These are phyloP conservation scores for Tetraneura akinire DNA, from an alignment of 1,140 invertebrate species.

Conservation along the genomic window DNA sequence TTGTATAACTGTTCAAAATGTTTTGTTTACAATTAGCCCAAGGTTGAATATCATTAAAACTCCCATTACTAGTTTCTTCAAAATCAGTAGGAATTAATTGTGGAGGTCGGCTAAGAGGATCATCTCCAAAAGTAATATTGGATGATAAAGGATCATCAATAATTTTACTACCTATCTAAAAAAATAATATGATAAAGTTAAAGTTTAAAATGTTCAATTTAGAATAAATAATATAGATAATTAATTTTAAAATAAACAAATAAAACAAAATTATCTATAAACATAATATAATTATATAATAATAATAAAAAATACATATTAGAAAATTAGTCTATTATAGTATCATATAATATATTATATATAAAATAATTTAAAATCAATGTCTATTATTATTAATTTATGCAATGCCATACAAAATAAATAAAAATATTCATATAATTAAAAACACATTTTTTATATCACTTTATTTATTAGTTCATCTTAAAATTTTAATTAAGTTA, in stretches of 20 bases:
- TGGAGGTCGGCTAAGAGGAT: conserved; percentile 33
- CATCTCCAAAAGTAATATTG: conserved; percentile 24
- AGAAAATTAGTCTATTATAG: background rate
- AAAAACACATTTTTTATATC: too few relatives aligned
- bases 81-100: conserved; percentile 38
- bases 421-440: too few relatives aligned
- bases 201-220: background rate
- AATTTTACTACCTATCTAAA: background rate
- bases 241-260: background rate
- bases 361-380: too few relatives aligned
- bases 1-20: conserved; percentile 52
- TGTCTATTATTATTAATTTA: too few relatives aligned
- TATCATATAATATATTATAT: too few relatives aligned
- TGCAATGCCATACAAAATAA: too few relatives aligned
- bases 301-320: background rate
- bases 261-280: background rate
- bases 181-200: background rate
- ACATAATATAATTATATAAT: background rate
- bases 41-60: conserved; percentile 53
- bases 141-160: conserved; percentile 5
- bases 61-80: conserved; percentile 48
- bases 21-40: conserved; percentile 57
- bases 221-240: background rate
- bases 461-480: too few relatives aligned
- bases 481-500: too few relatives aligned